Conservation (phyloP, 2,888 invertebrate species). For the Catotricha subobsoleta region DNA sequence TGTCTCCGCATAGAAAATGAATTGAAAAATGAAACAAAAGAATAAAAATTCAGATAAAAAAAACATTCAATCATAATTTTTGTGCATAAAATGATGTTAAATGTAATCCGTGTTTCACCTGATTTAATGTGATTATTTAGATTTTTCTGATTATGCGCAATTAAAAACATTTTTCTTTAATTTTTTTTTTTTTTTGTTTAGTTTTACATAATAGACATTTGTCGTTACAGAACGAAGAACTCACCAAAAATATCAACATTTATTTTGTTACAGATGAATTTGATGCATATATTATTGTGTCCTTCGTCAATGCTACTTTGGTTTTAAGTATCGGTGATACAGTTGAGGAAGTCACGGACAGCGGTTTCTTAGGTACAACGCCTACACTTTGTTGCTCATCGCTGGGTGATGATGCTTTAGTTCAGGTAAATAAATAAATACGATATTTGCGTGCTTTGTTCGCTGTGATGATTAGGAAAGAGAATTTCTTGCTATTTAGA, state of each 20-base stretch:
- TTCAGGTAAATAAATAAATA: constrained; percentile 43
- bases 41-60: too few species aligned
- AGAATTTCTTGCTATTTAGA: too few species aligned
- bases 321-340: constrained; percentile 99
- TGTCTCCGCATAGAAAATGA: too few species aligned
- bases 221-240: constrained; percentile 17
- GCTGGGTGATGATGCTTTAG: constrained; percentile 90
- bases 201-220: constrained; percentile 10
- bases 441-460: too few species aligned
- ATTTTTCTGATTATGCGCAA: not conserved
- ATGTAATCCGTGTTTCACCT: constrained; percentile 5
- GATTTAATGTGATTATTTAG: not conserved
- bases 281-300: constrained; percentile 99
- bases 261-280: constrained; percentile 62
- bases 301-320: constrained; percentile 92
- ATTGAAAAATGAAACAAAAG: too few species aligned
- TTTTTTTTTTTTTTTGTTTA: not conserved
- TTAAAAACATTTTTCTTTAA: constrained; percentile 13
- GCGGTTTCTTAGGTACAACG: constrained; percentile 96
- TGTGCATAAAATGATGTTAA: constrained; percentile 3
- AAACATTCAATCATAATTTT: constrained; percentile 2
- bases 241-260: constrained; percentile 16
- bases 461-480: too few species aligned
- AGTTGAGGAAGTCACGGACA: constrained; percentile 99
- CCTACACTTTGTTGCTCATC: constrained; percentile 97